Percentiles rank a stretch among this genome's conserved stretches.
phyloP scores from a whole-genome alignment of 2,113 vertebrate species.

The Anarrhichthys ocellatus region DNA sequence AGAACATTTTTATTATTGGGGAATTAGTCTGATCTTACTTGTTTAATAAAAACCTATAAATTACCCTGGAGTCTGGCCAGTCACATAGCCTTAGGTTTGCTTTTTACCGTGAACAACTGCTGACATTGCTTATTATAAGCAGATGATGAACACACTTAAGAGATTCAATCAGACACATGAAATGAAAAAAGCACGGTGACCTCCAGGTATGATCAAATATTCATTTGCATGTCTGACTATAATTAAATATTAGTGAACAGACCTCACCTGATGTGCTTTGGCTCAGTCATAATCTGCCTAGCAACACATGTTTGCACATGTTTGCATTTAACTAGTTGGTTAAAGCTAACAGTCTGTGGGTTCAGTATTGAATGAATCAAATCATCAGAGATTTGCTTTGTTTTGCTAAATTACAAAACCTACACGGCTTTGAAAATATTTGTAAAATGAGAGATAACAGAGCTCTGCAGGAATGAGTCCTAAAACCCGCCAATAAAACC shows the following conservation, averaged over 20 bases:
- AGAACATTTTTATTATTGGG: not conserved
- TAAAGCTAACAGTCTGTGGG: not conserved
- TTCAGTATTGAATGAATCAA: not conserved
- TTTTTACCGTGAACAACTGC: conserved; percentile 3
- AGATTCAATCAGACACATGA: conserved; percentile 3
- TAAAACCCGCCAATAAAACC: no score
- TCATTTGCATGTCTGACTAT: conserved; percentile 63
- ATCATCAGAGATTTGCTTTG: not conserved
- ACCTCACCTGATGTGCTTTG: conserved; percentile 51
- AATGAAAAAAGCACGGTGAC: conserved; percentile 36
- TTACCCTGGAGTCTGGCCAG: not conserved
- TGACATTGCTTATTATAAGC: conserved; percentile 10
- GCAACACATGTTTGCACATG: conserved; percentile 33
- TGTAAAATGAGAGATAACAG: no score
- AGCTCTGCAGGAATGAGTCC: no score
- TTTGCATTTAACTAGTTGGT: not conserved
- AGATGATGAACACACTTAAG: conserved; percentile 4
- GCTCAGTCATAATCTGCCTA: conserved; percentile 48
- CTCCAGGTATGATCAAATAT: conserved; percentile 65
- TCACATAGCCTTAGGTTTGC: not conserved
- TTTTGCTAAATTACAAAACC: not conserved
- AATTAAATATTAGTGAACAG: conserved; percentile 71
- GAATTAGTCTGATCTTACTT: conserved; percentile 15
- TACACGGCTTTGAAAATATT: not conserved
- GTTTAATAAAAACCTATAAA: not conserved